Conservation (phyloP, 2,888 invertebrate genomes). For the Phragmatobia fuliginosa region DNA sequence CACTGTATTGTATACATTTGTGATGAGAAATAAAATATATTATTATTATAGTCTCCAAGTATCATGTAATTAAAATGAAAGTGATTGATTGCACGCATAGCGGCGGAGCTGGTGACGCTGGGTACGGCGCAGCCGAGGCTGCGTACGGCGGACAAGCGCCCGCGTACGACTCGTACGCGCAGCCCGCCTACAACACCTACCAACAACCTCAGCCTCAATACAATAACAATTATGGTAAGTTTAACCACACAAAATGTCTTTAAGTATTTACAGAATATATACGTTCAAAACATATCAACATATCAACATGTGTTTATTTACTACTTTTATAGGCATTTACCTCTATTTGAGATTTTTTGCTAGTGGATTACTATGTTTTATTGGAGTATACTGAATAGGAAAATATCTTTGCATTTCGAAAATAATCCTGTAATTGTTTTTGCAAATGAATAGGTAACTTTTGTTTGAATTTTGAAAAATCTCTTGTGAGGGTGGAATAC, state of each 20-base stretch:
- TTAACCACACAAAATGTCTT: constrained; percentile 33
- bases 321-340: no score
- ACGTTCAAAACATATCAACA: neutral
- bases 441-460: no score
- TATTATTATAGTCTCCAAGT: no score
- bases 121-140: constrained; percentile 75
- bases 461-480: no score
- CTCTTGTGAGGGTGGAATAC: no score
- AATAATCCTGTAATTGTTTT: no score
- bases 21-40: no score
- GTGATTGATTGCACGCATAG: constrained; percentile 15
- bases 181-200: constrained; percentile 75
- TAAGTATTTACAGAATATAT: neutral
- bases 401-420: neutral
- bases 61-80: no score
- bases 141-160: constrained; percentile 71
- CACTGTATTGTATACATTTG: no score
- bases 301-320: neutral
- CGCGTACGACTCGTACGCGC: constrained; percentile 75
- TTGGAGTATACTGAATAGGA: neutral
- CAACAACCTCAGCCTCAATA: constrained; percentile 76
- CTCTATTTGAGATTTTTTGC: neutral
- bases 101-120: constrained; percentile 74
- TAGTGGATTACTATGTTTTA: neutral
- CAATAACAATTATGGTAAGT: constrained; percentile 79